Evolutionary conservation across 1,140 invertebrate species (phyloP).

Genomic region (Ptiloglossa arizonensis): DNA sequence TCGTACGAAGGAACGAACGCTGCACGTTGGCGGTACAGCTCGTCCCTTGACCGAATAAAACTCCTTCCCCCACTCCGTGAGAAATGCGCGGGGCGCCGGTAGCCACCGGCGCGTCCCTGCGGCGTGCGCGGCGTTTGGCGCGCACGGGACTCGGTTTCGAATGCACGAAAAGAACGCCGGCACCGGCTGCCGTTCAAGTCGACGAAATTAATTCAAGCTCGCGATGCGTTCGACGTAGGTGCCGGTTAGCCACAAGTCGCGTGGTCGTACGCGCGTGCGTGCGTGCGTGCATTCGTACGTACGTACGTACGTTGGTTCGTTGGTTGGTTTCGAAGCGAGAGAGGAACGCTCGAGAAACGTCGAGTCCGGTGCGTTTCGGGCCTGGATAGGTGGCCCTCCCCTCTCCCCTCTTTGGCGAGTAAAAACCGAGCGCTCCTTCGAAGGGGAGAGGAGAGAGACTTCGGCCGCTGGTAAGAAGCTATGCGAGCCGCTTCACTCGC

Average conservation of each 20-base stretch:
- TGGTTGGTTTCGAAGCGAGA: too few species aligned
- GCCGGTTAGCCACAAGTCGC: too few species aligned
- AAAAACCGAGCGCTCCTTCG: not conserved
- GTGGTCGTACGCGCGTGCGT: not conserved
- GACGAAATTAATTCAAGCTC: constrained; percentile 58
- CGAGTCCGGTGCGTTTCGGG: not conserved
- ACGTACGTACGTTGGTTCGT: too few species aligned
- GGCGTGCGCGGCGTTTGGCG: constrained; percentile 41
- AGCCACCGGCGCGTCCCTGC: constrained; percentile 16
- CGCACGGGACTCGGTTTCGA: constrained; percentile 61
- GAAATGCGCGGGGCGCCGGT: not conserved
- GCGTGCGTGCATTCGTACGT: too few species aligned
- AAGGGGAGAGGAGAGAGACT: constrained; percentile 18
- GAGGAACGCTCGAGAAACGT: constrained; percentile 21
- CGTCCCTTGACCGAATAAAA: too few species aligned
- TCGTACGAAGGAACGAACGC: too few species aligned
- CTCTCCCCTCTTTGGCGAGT: too few species aligned
- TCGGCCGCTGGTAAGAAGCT: constrained; percentile 47
- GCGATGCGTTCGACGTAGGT: too few species aligned
- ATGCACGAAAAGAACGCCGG: constrained; percentile 51
- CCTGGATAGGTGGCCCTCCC: constrained; percentile 12
- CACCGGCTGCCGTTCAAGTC: constrained; percentile 35
- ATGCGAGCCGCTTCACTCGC: constrained; percentile 42
- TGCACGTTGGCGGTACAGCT: too few species aligned
- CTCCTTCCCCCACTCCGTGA: too few species aligned